Conservation (phyloP, 1,140 invertebrate species). For the Eueides isabella region DNA sequence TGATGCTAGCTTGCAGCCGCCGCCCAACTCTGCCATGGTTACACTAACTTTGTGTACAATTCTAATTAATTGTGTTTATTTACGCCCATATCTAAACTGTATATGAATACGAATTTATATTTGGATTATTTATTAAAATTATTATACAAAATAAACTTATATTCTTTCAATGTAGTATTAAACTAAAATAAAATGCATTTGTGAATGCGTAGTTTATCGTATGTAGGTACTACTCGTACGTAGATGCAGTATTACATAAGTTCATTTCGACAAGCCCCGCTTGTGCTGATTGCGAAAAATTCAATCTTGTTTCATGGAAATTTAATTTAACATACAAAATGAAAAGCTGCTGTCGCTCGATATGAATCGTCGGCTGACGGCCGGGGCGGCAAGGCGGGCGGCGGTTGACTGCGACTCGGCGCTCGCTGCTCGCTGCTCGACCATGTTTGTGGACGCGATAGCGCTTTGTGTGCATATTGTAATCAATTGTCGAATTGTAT, state of each 20-base stretch:
- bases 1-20: constrained; percentile 65
- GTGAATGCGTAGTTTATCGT: neutral
- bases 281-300: constrained; percentile 80
- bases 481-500: constrained; percentile 81
- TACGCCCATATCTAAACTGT: neutral
- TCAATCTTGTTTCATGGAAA: constrained; percentile 82
- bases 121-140: neutral
- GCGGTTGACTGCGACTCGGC: constrained; percentile 20
- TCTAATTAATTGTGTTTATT: neutral
- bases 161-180: neutral
- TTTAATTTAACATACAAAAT: constrained; percentile 82
- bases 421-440: constrained; percentile 59
- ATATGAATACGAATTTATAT: neutral
- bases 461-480: constrained; percentile 78
- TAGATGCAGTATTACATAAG: constrained; percentile 53
- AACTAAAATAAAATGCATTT: constrained; percentile 1
- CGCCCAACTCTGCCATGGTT: constrained; percentile 48
- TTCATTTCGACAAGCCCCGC: constrained; percentile 61
- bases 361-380: constrained; percentile 71
- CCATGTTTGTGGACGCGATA: constrained; percentile 77
- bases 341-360: constrained; percentile 76
- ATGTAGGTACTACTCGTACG: constrained; percentile 3
- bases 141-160: neutral
- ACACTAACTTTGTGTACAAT: constrained; percentile 13
- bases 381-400: neutral